These are phyloP conservation scores for Brachynemurus nebulosus DNA, from an alignment of 2,888 invertebrate species.

Conservation along the genomic window DNA sequence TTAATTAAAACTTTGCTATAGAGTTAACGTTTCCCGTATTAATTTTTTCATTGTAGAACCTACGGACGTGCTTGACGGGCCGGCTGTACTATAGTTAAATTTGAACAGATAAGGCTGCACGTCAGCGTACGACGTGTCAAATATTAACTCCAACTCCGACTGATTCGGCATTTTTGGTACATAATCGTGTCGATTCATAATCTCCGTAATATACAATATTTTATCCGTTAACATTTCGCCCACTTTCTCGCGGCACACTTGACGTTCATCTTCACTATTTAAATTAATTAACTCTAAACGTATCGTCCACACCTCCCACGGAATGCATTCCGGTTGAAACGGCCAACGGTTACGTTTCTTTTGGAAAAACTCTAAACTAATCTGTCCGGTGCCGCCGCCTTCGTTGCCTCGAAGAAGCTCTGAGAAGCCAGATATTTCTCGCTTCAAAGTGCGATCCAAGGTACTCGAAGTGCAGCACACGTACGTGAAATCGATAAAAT, in stretches of 20 bases:
- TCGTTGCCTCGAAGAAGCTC: conserved; percentile 61
- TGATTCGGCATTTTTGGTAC: conserved; percentile 91
- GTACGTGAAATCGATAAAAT: conserved; percentile 95
- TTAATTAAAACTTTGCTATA: conserved; percentile 32
- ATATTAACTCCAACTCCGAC: conserved; percentile 83
- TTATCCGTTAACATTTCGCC: conserved; percentile 84
- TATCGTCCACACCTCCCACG: conserved; percentile 98
- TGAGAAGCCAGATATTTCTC: conserved; percentile 64
- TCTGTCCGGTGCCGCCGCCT: conserved; percentile 57
- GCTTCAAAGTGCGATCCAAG: conserved; percentile 56
- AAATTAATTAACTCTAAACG: conserved; percentile 77
- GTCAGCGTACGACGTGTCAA: conserved; percentile 85
- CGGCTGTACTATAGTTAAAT: conserved; percentile 69
- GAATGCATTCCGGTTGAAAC: conserved; percentile 80
- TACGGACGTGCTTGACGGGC: conserved; percentile 65
- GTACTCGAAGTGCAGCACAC: conserved; percentile 83
- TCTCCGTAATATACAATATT: conserved; percentile 85
- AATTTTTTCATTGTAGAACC: conserved; percentile 83
- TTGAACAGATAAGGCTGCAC: conserved; percentile 96
- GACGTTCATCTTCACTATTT: conserved; percentile 75
- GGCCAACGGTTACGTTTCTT: conserved; percentile 81
- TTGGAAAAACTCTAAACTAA: conserved; percentile 91
- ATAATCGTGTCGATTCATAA: conserved; percentile 92
- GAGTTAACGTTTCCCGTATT: conserved; percentile 70
- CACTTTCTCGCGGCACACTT: conserved; percentile 74